These are phyloP conservation scores for Dendropsophus ebraccatus DNA, from an alignment of 2,113 vertebrate species.

Conservation along the genomic window DNA sequence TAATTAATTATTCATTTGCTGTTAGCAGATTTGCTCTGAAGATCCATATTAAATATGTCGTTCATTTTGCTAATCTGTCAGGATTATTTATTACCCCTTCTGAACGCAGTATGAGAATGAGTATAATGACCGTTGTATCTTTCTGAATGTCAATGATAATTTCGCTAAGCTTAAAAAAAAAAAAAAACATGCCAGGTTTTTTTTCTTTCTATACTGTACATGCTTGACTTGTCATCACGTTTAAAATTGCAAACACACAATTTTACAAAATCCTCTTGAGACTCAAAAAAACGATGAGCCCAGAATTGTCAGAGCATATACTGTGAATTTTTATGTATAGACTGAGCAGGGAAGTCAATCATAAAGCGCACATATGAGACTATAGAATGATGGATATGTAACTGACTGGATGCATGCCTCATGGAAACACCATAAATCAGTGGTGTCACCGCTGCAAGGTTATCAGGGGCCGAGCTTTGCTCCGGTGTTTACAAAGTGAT, in stretches of 20 bases:
- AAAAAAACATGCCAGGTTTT: neutral
- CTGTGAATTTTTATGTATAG: neutral
- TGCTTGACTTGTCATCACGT: neutral
- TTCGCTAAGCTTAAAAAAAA: neutral
- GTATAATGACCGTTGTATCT: neutral
- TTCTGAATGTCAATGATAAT: neutral
- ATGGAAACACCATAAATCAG: constrained; percentile 43
- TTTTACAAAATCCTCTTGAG: neutral
- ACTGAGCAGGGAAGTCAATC: constrained; percentile 22
- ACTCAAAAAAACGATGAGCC: neutral
- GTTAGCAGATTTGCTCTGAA: neutral
- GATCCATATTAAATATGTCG: neutral
- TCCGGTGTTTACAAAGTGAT: constrained; percentile 25
- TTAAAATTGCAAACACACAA: neutral
- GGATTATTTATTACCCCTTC: neutral
- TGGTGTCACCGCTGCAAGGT: constrained; percentile 3
- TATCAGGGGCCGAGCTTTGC: neutral
- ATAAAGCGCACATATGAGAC: neutral
- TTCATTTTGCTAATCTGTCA: neutral
- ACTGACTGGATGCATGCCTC: constrained; percentile 7
- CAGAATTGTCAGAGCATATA: neutral
- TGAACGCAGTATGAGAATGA: neutral
- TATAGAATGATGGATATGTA: constrained; percentile 40
- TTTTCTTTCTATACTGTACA: neutral
- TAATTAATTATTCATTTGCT: neutral